A percentile compares a stretch with the other conserved stretches of the same genome.
Conservation (phyloP, 2,113 vertebrate species). For the Dipodomys ordii region DNA sequence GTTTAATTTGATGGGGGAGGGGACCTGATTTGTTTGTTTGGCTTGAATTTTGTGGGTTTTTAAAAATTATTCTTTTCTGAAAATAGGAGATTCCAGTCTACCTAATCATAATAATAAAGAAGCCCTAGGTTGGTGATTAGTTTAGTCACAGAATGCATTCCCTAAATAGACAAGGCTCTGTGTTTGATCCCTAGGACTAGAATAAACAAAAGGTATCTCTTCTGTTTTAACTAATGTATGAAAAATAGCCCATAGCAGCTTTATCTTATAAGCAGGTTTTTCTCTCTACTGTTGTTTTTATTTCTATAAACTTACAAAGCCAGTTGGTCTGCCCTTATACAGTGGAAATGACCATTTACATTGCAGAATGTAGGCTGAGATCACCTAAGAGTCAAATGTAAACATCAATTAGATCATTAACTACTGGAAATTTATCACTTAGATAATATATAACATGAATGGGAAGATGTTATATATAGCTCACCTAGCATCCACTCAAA, state of each 20-base stretch:
- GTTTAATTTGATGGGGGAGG: too few relatives aligned
- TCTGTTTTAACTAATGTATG: neutral
- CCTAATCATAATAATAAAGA: neutral
- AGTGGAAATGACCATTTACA: too few relatives aligned
- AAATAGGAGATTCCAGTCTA: neutral
- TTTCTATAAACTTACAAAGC: neutral
- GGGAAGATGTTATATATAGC: neutral
- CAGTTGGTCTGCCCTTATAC: neutral
- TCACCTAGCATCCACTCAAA: neutral
- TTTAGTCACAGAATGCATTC: fast-evolving
- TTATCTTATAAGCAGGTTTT: neutral
- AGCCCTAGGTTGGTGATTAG: fast-evolving
- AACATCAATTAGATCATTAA: neutral
- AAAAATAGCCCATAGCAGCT: neutral
- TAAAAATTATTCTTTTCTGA: neutral
- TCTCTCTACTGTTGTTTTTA: neutral
- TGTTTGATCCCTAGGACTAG: fast-evolving
- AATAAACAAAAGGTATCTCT: neutral
- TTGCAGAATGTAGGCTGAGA: neutral
- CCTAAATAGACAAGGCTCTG: too few relatives aligned
- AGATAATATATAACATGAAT: neutral
- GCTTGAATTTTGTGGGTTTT: neutral
- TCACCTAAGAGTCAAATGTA: too few relatives aligned
- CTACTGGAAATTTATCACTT: neutral
- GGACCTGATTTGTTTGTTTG: too few relatives aligned